Percentiles rank a stretch among this genome's conserved stretches.
Evolutionary conservation across 2,888 invertebrate genomes (phyloP).

Genomic region (Melolontha melolontha): DNA sequence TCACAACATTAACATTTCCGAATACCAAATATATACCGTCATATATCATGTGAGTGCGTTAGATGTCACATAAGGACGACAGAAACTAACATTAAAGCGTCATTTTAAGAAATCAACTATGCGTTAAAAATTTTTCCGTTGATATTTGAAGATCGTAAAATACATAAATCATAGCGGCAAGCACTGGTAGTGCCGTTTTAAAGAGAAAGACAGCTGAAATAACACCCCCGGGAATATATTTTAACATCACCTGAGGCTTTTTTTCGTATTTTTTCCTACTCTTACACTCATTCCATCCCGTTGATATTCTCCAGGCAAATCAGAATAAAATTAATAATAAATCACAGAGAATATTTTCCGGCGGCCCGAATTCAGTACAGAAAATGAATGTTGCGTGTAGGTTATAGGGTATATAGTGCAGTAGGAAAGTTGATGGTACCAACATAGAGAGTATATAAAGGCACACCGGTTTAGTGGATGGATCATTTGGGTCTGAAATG

Average conservation of each 20-base stretch:
- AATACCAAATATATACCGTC: too few relatives aligned
- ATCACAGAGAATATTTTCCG: slow-evolving; percentile 45
- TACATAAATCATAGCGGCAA: slow-evolving; percentile 37
- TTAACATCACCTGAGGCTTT: slow-evolving; percentile 40
- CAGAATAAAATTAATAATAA: slow-evolving; percentile 54
- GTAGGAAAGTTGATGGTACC: slow-evolving; percentile 38
- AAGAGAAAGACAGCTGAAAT: slow-evolving; percentile 39
- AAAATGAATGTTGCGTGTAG: slow-evolving; percentile 19
- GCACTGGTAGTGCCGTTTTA: slow-evolving; percentile 18
- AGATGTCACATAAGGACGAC: not conserved
- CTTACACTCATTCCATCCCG: slow-evolving; percentile 7
- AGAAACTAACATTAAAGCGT: slow-evolving; percentile 12
- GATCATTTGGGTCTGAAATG: slow-evolving; percentile 64
- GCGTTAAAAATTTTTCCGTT: slow-evolving; percentile 36
- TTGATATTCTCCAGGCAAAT: slow-evolving; percentile 48
- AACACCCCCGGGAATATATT: slow-evolving; percentile 42
- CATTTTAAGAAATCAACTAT: slow-evolving; percentile 26
- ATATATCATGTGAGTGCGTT: too few relatives aligned
- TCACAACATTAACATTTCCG: too few relatives aligned
- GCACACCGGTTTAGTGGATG: slow-evolving; percentile 53
- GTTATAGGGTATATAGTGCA: slow-evolving; percentile 18
- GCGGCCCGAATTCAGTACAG: slow-evolving; percentile 12
- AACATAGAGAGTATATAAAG: slow-evolving; percentile 29
- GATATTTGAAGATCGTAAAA: slow-evolving; percentile 37
- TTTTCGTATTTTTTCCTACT: slow-evolving; percentile 11